phyloP scores from a whole-genome alignment of 1,140 invertebrate species.

The Cardiocondyla obscurior region DNA sequence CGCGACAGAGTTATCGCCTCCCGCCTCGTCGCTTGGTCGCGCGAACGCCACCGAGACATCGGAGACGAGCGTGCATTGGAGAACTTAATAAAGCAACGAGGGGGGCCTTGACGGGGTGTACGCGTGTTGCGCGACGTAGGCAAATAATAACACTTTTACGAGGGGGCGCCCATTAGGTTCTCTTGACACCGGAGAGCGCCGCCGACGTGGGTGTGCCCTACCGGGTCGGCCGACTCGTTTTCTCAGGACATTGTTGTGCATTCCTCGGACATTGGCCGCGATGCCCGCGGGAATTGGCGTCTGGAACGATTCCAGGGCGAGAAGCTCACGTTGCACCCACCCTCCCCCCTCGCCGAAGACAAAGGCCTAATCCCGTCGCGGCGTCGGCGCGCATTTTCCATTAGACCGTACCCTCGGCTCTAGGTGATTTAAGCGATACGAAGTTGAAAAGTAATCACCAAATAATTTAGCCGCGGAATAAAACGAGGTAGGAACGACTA shows the following conservation, averaged over 20 bases:
- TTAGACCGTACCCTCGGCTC: background rate
- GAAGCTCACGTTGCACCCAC: slow-evolving; percentile 55
- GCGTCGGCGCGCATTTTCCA: background rate
- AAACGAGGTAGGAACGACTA: too few species aligned
- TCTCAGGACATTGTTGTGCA: slow-evolving; percentile 61
- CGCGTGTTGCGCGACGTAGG: slow-evolving; percentile 23
- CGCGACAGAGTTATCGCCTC: background rate
- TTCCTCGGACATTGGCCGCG: slow-evolving; percentile 59
- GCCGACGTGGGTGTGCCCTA: slow-evolving; percentile 56
- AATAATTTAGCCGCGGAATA: background rate
- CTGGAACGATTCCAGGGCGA: slow-evolving; percentile 53
- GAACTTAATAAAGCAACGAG: slow-evolving; percentile 55
- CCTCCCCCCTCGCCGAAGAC: slow-evolving; percentile 35
- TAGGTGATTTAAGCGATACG: background rate
- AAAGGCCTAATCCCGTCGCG: slow-evolving; percentile 23
- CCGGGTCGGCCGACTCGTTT: slow-evolving; percentile 21
- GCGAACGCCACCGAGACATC: slow-evolving; percentile 7
- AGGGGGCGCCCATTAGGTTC: slow-evolving; percentile 51
- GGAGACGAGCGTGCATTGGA: slow-evolving; percentile 23
- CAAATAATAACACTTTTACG: slow-evolving; percentile 69
- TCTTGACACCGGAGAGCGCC: slow-evolving; percentile 58
- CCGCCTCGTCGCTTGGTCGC: background rate
- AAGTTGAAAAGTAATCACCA: background rate
- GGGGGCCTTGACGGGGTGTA: background rate
- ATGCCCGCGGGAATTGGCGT: slow-evolving; percentile 47